A percentile compares a stretch with the other conserved stretches of the same genome.
phyloP scores from a whole-genome alignment of 2,113 vertebrate genomes.

The Hippocampus barbouri region DNA sequence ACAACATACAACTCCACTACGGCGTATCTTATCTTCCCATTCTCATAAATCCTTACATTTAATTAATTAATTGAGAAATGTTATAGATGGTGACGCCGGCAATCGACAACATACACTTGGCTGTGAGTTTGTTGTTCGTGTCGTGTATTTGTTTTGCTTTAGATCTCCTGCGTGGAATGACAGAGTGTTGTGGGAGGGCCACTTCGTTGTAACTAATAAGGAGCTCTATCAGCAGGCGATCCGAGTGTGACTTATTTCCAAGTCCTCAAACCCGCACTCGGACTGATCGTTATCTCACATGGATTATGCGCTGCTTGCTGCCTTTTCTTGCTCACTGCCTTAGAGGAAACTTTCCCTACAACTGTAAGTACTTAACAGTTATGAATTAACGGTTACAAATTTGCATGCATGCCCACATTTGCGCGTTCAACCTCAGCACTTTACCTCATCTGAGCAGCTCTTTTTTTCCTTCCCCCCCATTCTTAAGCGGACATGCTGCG shows the following conservation, averaged over 20 bases:
- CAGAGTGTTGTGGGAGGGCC: slow-evolving; percentile 89
- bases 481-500: not conserved
- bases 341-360: slow-evolving; percentile 67
- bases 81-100: not conserved
- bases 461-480: too few relatives aligned
- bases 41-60: not conserved
- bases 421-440: not conserved
- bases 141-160: slow-evolving; percentile 44
- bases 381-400: too few relatives aligned
- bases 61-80: not conserved
- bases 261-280: slow-evolving; percentile 68
- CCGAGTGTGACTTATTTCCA: slow-evolving; percentile 75
- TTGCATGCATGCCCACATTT: not conserved
- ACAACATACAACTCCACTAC: not conserved
- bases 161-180: slow-evolving; percentile 75
- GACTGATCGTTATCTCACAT: slow-evolving; percentile 61
- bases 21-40: not conserved
- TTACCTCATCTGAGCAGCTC: not conserved
- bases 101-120: not conserved
- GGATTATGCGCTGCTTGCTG: slow-evolving; percentile 60
- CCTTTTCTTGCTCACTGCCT: slow-evolving; percentile 36
- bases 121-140: slow-evolving; percentile 30
- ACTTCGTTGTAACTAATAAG: slow-evolving; percentile 92
- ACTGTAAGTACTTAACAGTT: slow-evolving; percentile 65
- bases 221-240: slow-evolving; percentile 79